Evolutionary conservation across 92 coral and sea anemone species (phyloP).

Genomic region (Phenganax stokvisi): DNA sequence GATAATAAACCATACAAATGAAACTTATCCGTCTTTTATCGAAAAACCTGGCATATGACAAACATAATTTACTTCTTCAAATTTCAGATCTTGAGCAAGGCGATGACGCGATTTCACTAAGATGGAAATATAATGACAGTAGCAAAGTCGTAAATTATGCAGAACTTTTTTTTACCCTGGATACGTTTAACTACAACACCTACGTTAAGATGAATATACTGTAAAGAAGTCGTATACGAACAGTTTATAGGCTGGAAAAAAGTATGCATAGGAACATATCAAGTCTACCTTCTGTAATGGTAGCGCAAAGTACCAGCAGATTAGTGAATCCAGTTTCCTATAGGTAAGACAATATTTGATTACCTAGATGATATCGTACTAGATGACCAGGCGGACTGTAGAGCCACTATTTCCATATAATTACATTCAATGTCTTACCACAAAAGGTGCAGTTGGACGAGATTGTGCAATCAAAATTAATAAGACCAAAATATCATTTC

Average conservation of each 20-base stretch:
- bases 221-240: neutral
- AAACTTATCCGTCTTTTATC: neutral
- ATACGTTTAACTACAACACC: too few species aligned
- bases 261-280: neutral
- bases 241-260: neutral
- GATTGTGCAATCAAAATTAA: constrained; percentile 66
- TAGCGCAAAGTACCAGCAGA: constrained; percentile 76
- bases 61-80: constrained; percentile 61
- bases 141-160: neutral
- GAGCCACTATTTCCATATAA: too few species aligned
- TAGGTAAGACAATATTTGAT: neutral
- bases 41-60: neutral
- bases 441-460: constrained; percentile 86
- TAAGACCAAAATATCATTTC: constrained; percentile 83
- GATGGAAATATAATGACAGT: constrained; percentile 13
- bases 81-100: constrained; percentile 71
- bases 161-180: too few species aligned
- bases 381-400: too few species aligned
- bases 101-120: constrained; percentile 81
- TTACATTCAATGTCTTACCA: constrained; percentile 51
- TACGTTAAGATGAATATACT: neutral
- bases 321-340: constrained; percentile 93
- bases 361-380: too few species aligned
- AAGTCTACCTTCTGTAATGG: constrained; percentile 80
- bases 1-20: neutral